These are phyloP conservation scores for Chymomyza caudatula DNA, from an alignment of 2,888 invertebrate genomes.

Conservation along the genomic window DNA sequence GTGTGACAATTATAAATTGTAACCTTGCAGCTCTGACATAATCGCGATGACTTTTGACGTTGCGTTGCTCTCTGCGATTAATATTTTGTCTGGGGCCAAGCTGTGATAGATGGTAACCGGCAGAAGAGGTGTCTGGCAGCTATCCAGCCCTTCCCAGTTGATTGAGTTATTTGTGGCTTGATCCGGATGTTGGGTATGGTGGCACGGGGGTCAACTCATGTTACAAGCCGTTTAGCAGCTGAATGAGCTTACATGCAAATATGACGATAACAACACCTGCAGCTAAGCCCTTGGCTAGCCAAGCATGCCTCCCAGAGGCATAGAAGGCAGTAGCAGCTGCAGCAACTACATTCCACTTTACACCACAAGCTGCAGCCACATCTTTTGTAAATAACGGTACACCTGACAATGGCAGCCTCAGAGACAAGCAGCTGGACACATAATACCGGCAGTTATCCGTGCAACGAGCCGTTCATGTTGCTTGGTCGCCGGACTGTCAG, in stretches of 20 bases:
- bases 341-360: conserved; percentile 30
- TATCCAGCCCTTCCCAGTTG: not conserved
- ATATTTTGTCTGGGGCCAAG: conserved; percentile 7
- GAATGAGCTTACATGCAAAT: conserved; percentile 40
- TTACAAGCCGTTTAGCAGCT: not conserved
- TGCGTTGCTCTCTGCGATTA: conserved; percentile 27
- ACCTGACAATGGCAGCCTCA: not conserved
- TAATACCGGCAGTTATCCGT: conserved; percentile 26
- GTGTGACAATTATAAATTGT: conserved; percentile 69
- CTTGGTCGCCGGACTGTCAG: conserved; percentile 19
- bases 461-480: conserved; percentile 42
- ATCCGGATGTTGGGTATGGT: not conserved
- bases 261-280: conserved; percentile 64
- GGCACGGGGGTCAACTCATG: not conserved
- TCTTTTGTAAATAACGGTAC: not conserved
- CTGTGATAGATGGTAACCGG: conserved; percentile 28
- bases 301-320: conserved; percentile 21
- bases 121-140: not conserved
- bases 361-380: not conserved
- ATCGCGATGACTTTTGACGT: conserved; percentile 59
- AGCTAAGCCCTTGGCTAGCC: conserved; percentile 53
- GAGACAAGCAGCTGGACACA: not conserved
- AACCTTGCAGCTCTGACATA: conserved; percentile 62
- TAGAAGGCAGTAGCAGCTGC: not conserved
- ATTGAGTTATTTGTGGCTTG: not conserved